Evolutionary conservation across 2,797 vertebrate species (phyloP), one percentile per base, ranked within the genome.

Genomic region (Sylvia borin): DNA sequence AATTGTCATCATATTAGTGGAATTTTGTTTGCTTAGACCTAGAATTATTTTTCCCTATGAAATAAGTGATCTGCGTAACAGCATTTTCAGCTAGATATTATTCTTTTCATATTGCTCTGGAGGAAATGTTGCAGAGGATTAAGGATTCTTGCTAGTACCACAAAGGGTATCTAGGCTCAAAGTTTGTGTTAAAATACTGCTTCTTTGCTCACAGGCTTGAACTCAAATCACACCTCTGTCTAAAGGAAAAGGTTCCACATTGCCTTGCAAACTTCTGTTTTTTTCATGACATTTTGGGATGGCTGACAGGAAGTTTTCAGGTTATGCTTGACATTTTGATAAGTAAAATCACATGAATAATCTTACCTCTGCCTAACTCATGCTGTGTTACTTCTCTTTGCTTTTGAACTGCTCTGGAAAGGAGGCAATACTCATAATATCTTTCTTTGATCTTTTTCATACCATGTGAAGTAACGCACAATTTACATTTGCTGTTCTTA

Each of bases 241-340:
- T 92, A 87, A 91, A 92, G 34, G 71, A 73, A 93, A 93, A 95
- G 70, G 57, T 92, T 93, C 58, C 73, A 15, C 34, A 36, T 82
- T 93, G 66, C 60, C 85, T 93, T 61, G 53, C 68, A 95, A 88
- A 54, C 36, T 31, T 88, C 77, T 82, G 14, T 75, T 76, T 86
- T 53, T 86, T 57, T 47, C 48, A 58, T 96, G 94, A 93, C 84
- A 96, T 97, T 96, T 95, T 88, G 43, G 57, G 76, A 93, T 55
- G 80, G 75, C 80, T 96, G 83, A 79, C 73, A 95, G 81, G 70
- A 91, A 90, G 38, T 92, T 92, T 95, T 86, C 88, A 93, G 77
- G 82, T 96, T 96, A 79, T 93, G 73, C 72, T 82, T 97, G 94
- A 94, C 92, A 97, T 97, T 96, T 97, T 94, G 88, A 84, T 82